Base-by-base conservation (phyloP, 2,113 vertebrate genomes). In the Oriolus oriolus region DNA sequence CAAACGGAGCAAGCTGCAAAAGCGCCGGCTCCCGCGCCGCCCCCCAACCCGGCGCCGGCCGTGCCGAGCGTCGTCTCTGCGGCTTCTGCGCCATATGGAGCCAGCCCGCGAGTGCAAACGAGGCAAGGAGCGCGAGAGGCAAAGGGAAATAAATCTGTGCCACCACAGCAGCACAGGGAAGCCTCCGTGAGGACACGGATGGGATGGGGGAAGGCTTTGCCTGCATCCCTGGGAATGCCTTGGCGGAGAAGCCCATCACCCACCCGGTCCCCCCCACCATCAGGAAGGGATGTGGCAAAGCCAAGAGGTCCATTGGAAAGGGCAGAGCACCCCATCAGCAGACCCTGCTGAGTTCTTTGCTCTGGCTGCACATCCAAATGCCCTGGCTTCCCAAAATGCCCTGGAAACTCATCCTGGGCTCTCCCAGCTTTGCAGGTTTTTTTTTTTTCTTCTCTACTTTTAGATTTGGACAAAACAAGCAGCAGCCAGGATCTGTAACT, bases 51-150 rank as follows among this genome's bases (percentile, higher is more conserved):
- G 0, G 91, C 4, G 3, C 87, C 7, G 33, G 50, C 93, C 57
- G 28, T 2, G n/a, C 89, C 13, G 37, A 95, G 93, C 68, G 17
- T 12, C 45, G 0, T 47, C 79, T 74, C 96, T 15, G 31, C 5
- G 3, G 26, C 64, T 71, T 33, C 61, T 45, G 85, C 68, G 50
- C 95, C 91, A 93, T 85, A 82, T 95, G 96, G 95, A 96, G 71
- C 1, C 66, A 93, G 83, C 87, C 64, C 5, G 0, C 2, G 0
- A 76, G 94, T 83, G 86, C 91, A 94, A 96, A 87, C 11, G 39
- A 95, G 94, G 95, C 87, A 87, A 84, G 74, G 90, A 91, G 93
- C 45, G 5, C 0, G 16, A 68, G 71, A 90, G 78, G 89, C 73
- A 90, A 80, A 37, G 66, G 63, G 78, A 93, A 91, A 95, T 77